phyloP scores from a whole-genome alignment of 2,797 vertebrate genomes.

The Diplodus puntazzo region DNA sequence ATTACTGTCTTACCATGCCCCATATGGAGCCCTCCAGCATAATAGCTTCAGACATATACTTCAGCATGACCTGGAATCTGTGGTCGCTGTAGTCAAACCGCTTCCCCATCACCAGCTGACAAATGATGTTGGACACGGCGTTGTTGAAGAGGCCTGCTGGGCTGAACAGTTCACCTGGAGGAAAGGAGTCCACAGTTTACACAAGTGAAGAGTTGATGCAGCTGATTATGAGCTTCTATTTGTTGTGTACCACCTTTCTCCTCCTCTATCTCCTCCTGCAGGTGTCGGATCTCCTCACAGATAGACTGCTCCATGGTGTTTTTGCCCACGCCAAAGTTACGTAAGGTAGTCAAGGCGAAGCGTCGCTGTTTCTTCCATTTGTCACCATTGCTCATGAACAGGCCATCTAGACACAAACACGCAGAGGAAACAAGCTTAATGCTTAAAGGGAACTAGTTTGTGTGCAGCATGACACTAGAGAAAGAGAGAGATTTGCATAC shows the following conservation, averaged over 20 bases:
- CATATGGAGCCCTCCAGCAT: slow-evolving; percentile 77
- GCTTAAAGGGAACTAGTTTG: rapidly evolving
- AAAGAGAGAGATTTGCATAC: not conserved
- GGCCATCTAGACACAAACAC: slow-evolving; percentile 56
- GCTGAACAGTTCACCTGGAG: slow-evolving; percentile 71
- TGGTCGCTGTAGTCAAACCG: slow-evolving; percentile 78
- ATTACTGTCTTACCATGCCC: slow-evolving; percentile 58
- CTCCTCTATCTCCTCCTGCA: slow-evolving; percentile 73
- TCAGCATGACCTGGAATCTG: slow-evolving; percentile 71
- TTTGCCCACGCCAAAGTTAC: slow-evolving; percentile 76
- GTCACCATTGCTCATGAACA: slow-evolving; percentile 75
- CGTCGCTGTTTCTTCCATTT: slow-evolving; percentile 75
- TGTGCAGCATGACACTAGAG: not conserved
- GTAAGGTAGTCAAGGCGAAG: slow-evolving; percentile 78
- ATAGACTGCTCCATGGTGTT: slow-evolving; percentile 71
- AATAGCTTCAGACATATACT: slow-evolving; percentile 50
- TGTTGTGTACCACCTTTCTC: slow-evolving; percentile 62
- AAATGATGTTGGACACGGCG: slow-evolving; percentile 81
- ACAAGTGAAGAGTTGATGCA: not conserved
- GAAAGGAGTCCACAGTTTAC: not conserved
- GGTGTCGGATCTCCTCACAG: slow-evolving; percentile 67
- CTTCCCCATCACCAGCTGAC: slow-evolving; percentile 78
- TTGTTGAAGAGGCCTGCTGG: slow-evolving; percentile 72
- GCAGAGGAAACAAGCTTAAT: not conserved
- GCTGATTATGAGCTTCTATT: not conserved